Evolutionary conservation across 2,113 vertebrate genomes (phyloP), one percentile per base, ranked within the genome.

Genomic region (Polyodon spathula): DNA sequence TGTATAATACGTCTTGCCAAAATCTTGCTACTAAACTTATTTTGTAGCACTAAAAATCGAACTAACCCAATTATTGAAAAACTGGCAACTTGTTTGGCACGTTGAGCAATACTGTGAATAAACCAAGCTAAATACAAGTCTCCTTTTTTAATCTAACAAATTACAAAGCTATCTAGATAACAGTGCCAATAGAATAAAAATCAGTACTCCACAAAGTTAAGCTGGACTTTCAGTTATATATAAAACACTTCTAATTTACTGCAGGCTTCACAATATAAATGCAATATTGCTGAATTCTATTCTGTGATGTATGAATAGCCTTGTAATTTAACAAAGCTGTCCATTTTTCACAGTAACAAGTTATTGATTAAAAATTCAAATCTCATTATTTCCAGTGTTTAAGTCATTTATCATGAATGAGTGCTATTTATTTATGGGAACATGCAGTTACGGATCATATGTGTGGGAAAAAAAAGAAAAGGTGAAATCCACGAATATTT

Each of bases 351-450:
- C 71, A 80, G 76, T 68, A n/a, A 79, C 77, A 78, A 76, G 72
- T 63, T 81, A 87, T 83, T 62, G 78, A 84, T 85, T 78, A 77
- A 72, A 73, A 73, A 83, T 76, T 86, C 78, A 77, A 78, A 81
- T 81, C 76, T 74, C 71, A 84, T 82, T 83, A 80, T 51, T 67
- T 79, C 75, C 75, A 57, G 65, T 64, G 41, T 38, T 11, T 60
- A 58, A 62, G 73, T 75, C 76, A 69, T 79, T 75, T 75, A 79
- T 83, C 78, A 83, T 72, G 38, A 51, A 40, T 59, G 50, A 53
- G n/a, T 46, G 40, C 14, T 60, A 64, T 59, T 59, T 39, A 56
- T 55, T 40, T 37, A 37, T 52, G 39, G 60, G 58, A 56, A 59
- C 37, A 40, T 37, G 39, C 55, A 50, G 40, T 56, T 62, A 52